Evolutionary conservation across 2,797 vertebrate genomes (phyloP).

Genomic region (Thalassophryne amazonica): DNA sequence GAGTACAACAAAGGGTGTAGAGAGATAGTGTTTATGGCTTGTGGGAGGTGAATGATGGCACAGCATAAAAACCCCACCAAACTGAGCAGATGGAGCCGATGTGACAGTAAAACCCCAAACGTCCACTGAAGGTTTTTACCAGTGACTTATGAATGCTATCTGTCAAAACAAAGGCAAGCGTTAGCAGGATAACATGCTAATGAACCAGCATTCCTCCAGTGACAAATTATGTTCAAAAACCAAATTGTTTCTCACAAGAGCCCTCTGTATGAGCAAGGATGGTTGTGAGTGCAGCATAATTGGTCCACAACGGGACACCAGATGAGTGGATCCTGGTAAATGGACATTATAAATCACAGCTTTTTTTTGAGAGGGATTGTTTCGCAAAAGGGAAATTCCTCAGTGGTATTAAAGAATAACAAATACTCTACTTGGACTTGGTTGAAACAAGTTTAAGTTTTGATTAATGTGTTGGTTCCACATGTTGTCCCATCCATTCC

Average conservation of each 20-base stretch:
- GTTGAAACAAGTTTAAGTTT: background rate
- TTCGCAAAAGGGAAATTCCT: background rate
- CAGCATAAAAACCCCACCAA: conserved; percentile 76
- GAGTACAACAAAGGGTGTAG: conserved; percentile 27
- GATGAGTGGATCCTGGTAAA: conserved; percentile 31
- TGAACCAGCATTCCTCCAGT: conserved; percentile 60
- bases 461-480: too few species aligned
- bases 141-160: conserved; percentile 85
- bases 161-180: conserved; percentile 79
- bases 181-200: conserved; percentile 81
- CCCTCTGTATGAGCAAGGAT: conserved; percentile 36
- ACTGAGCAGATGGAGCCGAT: conserved; percentile 81
- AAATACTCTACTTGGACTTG: background rate
- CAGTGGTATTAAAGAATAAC: background rate
- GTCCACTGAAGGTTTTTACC: conserved; percentile 77
- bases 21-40: conserved; percentile 78
- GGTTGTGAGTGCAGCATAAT: conserved; percentile 27
- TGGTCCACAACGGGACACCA: conserved; percentile 30
- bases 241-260: conserved; percentile 69
- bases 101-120: conserved; percentile 83
- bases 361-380: background rate
- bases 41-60: conserved; percentile 80
- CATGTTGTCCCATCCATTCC: too few species aligned
- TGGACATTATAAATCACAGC: conserved; percentile 19
- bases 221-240: conserved; percentile 77